phyloP scores from a whole-genome alignment of 2,888 invertebrate species.

The Sipha maydis region DNA sequence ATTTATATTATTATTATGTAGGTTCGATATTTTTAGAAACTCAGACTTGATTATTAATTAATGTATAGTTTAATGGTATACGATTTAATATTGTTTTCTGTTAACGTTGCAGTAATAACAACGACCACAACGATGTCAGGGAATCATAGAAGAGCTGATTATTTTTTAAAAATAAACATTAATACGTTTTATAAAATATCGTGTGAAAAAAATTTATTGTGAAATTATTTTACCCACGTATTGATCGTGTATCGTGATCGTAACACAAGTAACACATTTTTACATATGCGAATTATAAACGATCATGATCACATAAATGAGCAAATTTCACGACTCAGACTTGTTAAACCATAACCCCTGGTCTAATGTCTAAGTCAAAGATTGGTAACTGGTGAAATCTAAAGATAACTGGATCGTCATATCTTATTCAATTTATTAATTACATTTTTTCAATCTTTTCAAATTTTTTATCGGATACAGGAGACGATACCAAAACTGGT shows the following conservation, averaged over 20 bases:
- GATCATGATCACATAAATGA: too few relatives aligned
- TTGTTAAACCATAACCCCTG: too few relatives aligned
- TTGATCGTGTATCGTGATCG: too few relatives aligned
- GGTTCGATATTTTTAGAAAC: background rate
- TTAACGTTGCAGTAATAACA: background rate
- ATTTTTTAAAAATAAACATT: conserved; percentile 25
- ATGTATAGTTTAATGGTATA: background rate
- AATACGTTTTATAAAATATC: conserved; percentile 24
- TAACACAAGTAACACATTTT: background rate
- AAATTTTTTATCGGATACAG: too few relatives aligned
- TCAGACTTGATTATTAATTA: too few relatives aligned
- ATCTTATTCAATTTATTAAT: too few relatives aligned
- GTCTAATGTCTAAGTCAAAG: too few relatives aligned
- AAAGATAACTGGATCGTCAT: too few relatives aligned
- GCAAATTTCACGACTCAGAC: too few relatives aligned
- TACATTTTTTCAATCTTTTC: too few relatives aligned
- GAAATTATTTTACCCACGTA: background rate
- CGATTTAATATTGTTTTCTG: background rate
- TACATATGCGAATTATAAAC: background rate
- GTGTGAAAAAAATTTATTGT: conserved; percentile 34
- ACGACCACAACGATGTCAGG: background rate
- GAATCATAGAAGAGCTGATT: background rate
- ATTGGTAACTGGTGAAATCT: too few relatives aligned
- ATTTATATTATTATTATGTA: background rate
- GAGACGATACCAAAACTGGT: too few relatives aligned